phyloP scores from a whole-genome alignment of 1,140 invertebrate genomes.

The Psix sp. region DNA sequence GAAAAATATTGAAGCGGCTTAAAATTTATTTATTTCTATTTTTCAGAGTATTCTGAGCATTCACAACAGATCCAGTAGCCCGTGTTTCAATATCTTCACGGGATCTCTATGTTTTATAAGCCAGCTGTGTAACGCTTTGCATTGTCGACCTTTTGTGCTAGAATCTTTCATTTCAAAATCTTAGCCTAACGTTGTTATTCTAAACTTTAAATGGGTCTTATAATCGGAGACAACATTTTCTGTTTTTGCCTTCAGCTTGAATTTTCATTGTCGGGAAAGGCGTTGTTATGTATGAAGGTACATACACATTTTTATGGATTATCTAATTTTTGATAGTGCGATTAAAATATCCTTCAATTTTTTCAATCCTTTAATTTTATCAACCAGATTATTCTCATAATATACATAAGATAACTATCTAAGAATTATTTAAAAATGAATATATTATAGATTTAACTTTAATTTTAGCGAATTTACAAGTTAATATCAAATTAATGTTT shows the following conservation, averaged over 20 bases:
- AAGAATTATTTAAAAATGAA: no score
- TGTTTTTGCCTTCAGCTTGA: constrained; percentile 65
- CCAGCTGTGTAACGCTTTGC: constrained; percentile 71
- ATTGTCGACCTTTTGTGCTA: constrained; percentile 72
- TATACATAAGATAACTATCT: no score
- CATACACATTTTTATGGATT: no score
- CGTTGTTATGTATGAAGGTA: no score
- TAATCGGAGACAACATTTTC: constrained; percentile 60
- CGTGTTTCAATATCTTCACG: constrained; percentile 69
- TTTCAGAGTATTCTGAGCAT: constrained; percentile 47
- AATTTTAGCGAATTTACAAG: no score
- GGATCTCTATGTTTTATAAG: constrained; percentile 76
- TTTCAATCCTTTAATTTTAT: no score
- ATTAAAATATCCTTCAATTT: no score
- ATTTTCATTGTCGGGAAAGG: constrained; percentile 60
- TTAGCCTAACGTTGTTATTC: constrained; percentile 69
- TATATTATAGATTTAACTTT: no score
- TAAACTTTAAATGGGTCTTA: constrained; percentile 51
- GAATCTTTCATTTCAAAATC: constrained; percentile 57
- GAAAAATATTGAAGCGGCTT: constrained; percentile 54
- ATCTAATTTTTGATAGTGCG: no score
- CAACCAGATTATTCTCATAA: no score
- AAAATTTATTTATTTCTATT: constrained; percentile 62
- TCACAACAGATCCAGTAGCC: constrained; percentile 60
- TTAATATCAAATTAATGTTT: no score